Conservation (phyloP, 2,888 invertebrate species). For the Latrodectus elegans region DNA sequence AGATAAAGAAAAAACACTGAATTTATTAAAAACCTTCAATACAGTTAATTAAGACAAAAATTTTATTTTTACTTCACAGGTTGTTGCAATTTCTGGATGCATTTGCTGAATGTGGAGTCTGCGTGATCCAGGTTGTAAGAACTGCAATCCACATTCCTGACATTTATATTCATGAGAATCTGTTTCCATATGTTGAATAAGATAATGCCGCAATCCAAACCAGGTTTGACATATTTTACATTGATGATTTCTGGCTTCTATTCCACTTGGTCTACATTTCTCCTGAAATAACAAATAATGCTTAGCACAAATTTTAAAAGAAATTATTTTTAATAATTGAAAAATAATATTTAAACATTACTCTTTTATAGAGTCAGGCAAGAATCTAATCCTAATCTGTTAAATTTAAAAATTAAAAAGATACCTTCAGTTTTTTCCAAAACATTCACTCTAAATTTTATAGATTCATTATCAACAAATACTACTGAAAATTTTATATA, state of each 20-base stretch:
- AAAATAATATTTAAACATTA: too few species aligned
- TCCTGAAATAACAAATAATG: conserved; percentile 47
- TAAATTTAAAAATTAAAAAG: too few species aligned
- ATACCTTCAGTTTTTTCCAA: too few species aligned
- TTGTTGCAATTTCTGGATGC: conserved; percentile 70
- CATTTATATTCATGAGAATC: conserved; percentile 71
- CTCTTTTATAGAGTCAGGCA: too few species aligned
- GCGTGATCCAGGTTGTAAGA: conserved; percentile 71
- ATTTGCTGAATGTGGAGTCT: conserved; percentile 71
- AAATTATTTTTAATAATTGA: too few species aligned
- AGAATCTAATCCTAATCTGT: too few species aligned
- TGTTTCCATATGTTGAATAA: conserved; percentile 71
- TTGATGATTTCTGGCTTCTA: conserved; percentile 71
- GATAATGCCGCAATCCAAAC: conserved; percentile 71
- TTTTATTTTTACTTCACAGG: conserved; percentile 69
- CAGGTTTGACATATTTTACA: conserved; percentile 72
- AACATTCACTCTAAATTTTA: too few species aligned
- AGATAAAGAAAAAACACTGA: too few species aligned
- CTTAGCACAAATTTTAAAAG: background rate
- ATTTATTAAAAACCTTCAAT: too few species aligned
- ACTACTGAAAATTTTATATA: too few species aligned
- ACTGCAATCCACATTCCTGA: conserved; percentile 71
- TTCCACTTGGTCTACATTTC: conserved; percentile 68
- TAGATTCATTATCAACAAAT: too few species aligned
- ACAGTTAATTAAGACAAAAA: background rate